Percentiles rank a stretch among this genome's conserved stretches.
Evolutionary conservation across 2,888 invertebrate species (phyloP).

Genomic region (Apamea anceps): DNA sequence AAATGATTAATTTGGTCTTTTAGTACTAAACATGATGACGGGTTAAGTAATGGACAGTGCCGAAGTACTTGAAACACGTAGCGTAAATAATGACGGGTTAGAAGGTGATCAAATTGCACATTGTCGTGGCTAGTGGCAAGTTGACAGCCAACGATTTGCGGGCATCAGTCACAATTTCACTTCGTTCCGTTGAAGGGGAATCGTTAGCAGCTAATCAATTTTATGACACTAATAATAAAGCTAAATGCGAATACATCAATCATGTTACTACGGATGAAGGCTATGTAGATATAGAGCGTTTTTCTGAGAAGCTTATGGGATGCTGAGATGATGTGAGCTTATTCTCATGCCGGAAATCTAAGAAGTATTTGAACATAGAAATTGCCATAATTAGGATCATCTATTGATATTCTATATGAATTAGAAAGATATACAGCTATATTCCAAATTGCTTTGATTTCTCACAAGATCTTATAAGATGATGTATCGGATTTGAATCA

Average conservation of each 20-base stretch:
- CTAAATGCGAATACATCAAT: constrained; percentile 17
- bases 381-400: constrained; percentile 8
- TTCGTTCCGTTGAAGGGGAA: constrained; percentile 2
- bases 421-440: not conserved
- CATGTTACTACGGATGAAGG: constrained; percentile 4
- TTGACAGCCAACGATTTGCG: constrained; percentile 45
- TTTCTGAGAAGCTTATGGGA: too few species aligned
- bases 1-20: constrained; percentile 21
- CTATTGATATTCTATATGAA: not conserved
- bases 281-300: not conserved
- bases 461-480: constrained; percentile 25
- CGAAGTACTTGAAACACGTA: constrained; percentile 30
- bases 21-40: constrained; percentile 16
- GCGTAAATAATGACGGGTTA: constrained; percentile 46
- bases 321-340: not conserved
- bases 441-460: constrained; percentile 32
- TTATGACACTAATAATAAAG: constrained; percentile 24
- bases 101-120: constrained; percentile 44
- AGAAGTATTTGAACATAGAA: constrained; percentile 1
- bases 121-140: constrained; percentile 32
- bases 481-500: constrained; percentile 42
- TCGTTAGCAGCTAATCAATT: constrained; percentile 52
- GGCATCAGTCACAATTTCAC: constrained; percentile 30
- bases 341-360: not conserved
- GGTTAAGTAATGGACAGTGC: constrained; percentile 35